Evolutionary conservation across 2,797 vertebrate genomes (phyloP).

Genomic region (Rhinichthys osculus): DNA sequence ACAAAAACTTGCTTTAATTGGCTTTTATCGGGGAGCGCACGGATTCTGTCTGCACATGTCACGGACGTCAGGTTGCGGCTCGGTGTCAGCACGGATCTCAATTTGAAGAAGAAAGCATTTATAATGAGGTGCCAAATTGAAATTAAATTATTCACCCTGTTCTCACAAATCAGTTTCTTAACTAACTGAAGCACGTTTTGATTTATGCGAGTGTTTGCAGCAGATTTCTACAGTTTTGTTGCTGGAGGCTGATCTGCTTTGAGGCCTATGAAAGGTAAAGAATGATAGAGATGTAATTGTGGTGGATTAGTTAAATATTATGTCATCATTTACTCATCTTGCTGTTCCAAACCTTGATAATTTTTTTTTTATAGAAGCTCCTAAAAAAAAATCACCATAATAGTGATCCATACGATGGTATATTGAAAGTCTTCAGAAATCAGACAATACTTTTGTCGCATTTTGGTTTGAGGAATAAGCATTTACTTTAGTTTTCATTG

Average conservation of each 20-base stretch:
- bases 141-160: constrained; percentile 72
- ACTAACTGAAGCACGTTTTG: constrained; percentile 41
- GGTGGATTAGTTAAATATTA: not conserved
- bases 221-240: not conserved
- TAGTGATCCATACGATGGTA: too few species aligned
- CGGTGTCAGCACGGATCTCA: constrained; percentile 71
- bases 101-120: constrained; percentile 72
- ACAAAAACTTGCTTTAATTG: constrained; percentile 65
- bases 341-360: not conserved
- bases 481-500: not conserved
- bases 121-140: constrained; percentile 73
- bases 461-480: not conserved
- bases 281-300: not conserved
- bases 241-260: not conserved
- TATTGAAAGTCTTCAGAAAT: constrained; percentile 3
- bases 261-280: not conserved
- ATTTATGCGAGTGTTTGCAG: constrained; percentile 53
- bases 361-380: not conserved
- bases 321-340: not conserved
- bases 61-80: constrained; percentile 75
- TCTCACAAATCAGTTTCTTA: constrained; percentile 56
- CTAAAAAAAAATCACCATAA: not conserved
- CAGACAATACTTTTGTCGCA: not conserved
- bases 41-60: constrained; percentile 75
- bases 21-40: constrained; percentile 71